Base-by-base conservation (phyloP, 1,140 invertebrate genomes). In the Lasaia peninsularis region DNA sequence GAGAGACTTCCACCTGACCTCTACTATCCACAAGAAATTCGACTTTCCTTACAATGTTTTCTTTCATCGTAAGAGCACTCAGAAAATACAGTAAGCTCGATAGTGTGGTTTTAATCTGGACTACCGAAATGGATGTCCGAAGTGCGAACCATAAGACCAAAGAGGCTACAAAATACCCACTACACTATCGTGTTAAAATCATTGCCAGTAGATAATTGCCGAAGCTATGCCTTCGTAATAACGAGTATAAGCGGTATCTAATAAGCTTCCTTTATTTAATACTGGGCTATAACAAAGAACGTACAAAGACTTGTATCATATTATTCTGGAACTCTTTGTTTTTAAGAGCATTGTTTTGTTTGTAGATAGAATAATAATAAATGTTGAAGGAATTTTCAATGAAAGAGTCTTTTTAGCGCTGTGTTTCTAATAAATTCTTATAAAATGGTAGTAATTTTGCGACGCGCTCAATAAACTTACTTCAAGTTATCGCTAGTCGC, bases 241-340 rank as follows among this genome's bases (percentile, higher is more conserved):
- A 70, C 53, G 67, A 73, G 53, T 71, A 68, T 77, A 74, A 74
- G 71, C 67, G 67, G 59, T 60, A 28, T 66, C 58, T 81, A 78
- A 79, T 81, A 75, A 73, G 63, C 62, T 64, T 48, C 67, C 66
- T 75, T 68, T 71, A 33, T 52, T 52, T 33, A 52, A 52, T 52
- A 52, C 28, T 31, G 16, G 61, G 53, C 11, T 63, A 52, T 60
- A 71, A 68, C 58, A 63, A 62, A 63, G 62, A 68, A 64, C 63
- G 63, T 60, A 69, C 60, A 58, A 51, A 56, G 52, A 59, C 62
- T 51, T 67, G 61, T 68, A 67, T 62, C 67, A 58, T 56, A 69
- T 62, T 54, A 62, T 72, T 64, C 62, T 59, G 59, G 52, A 60
- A 71, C 58, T 58, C 69, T 65, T 76, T 73, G 63, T 69, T 71